A percentile compares a stretch with the other conserved stretches of the same genome.
Conservation (phyloP, 64 coral and sea anemone species). For the Stichodactyla mertensii region DNA sequence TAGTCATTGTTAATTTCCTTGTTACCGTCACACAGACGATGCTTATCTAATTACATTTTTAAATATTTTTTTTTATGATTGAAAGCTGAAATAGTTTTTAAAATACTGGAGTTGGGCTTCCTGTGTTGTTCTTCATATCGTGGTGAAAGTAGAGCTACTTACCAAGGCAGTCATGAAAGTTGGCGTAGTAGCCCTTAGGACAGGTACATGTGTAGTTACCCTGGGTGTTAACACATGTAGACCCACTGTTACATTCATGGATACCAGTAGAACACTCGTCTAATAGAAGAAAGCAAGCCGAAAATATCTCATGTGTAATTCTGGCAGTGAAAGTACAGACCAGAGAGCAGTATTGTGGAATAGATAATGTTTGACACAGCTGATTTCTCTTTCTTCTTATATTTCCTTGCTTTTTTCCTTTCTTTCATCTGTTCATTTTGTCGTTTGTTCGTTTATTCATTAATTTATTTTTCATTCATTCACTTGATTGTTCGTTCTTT, state of each 20-base stretch:
- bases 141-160: neutral
- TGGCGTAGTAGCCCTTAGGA: conserved; percentile 48
- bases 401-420: neutral
- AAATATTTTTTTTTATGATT: neutral
- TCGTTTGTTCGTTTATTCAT: neutral
- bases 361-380: neutral
- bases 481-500: neutral
- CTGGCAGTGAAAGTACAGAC: neutral
- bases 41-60: no score
- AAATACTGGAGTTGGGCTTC: neutral
- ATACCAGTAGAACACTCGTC: conserved; percentile 69
- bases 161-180: conserved; percentile 76
- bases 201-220: conserved; percentile 77
- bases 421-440: neutral
- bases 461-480: neutral
- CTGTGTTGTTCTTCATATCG: neutral
- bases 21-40: no score
- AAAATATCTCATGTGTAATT: neutral
- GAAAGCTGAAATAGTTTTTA: neutral
- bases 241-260: conserved; percentile 54
- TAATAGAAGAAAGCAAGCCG: conserved; percentile 3
- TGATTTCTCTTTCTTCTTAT: neutral
- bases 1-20: no score
- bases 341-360: no score
- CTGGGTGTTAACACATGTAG: conserved; percentile 62